phyloP scores from a whole-genome alignment of 2,797 vertebrate genomes.

The Aselliscus stoliczkanus region DNA sequence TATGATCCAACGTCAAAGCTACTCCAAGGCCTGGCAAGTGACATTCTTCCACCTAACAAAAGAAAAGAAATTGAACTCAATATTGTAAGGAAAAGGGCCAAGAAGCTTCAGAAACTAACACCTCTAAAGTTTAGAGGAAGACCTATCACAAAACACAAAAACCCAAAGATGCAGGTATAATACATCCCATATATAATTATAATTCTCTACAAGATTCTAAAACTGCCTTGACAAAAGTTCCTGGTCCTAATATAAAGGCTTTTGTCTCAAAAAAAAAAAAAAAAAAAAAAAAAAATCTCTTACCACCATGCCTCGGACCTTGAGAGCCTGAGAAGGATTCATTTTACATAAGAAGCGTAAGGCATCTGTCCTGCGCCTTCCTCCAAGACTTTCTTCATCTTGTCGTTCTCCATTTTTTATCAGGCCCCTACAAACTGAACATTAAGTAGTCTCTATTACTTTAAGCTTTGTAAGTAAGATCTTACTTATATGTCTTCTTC shows the following conservation, averaged over 20 bases:
- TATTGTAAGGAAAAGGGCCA: neutral
- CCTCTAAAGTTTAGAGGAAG: neutral
- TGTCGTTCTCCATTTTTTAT: slow-evolving; percentile 98
- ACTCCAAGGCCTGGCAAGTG: slow-evolving; percentile 97
- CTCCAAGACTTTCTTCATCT: slow-evolving; percentile 96
- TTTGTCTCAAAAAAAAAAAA: neutral
- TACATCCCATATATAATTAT: neutral
- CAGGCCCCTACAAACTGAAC: slow-evolving; percentile 92
- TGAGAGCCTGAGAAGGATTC: slow-evolving; percentile 97
- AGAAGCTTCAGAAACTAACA: neutral
- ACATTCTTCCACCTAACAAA: slow-evolving; percentile 94
- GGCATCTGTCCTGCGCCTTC: slow-evolving; percentile 94
- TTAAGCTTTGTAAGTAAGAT: slow-evolving; percentile 18
- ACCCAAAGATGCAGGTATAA: neutral
- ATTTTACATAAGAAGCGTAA: slow-evolving; percentile 96
- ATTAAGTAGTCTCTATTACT: slow-evolving; percentile 20
- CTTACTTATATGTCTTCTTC: neutral
- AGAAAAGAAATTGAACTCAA: slow-evolving; percentile 15
- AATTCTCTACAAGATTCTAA: neutral
- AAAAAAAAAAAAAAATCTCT: slow-evolving; percentile 68
- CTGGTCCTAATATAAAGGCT: neutral
- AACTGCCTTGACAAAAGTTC: neutral
- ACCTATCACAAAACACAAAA: slow-evolving; percentile 17
- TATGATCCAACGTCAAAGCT: slow-evolving; percentile 96
- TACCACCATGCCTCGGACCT: slow-evolving; percentile 99